These are phyloP conservation scores for Eristalis pertinax DNA, from an alignment of 2,888 invertebrate species.

Conservation along the genomic window DNA sequence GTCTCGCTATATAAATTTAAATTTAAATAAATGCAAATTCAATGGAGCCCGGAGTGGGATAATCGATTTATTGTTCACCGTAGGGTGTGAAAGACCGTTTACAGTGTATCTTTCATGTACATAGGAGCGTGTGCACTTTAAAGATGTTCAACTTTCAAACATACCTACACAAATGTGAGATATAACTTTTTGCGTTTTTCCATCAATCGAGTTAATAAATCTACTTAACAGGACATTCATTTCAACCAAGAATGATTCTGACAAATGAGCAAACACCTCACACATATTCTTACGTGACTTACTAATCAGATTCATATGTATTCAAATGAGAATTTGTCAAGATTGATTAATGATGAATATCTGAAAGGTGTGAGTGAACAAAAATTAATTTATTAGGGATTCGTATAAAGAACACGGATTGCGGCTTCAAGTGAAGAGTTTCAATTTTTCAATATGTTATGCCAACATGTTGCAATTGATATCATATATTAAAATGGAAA, in stretches of 20 bases:
- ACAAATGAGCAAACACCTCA: constrained; percentile 57
- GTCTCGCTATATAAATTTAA: constrained; percentile 68
- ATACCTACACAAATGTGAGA: neutral
- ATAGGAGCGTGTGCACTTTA: constrained; percentile 26
- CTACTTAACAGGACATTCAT: constrained; percentile 30
- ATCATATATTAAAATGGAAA: constrained; percentile 48
- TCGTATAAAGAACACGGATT: neutral
- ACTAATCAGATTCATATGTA: constrained; percentile 58
- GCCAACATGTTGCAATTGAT: constrained; percentile 38
- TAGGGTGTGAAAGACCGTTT: constrained; percentile 32
- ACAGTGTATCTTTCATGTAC: constrained; percentile 30
- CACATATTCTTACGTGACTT: constrained; percentile 62
- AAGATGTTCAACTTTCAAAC: constrained; percentile 45
- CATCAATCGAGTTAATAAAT: constrained; percentile 2
- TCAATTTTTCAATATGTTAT: constrained; percentile 6
- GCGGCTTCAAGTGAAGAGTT: neutral
- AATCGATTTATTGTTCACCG: constrained; percentile 68
- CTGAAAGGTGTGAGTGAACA: constrained; percentile 36
- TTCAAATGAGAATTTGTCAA: constrained; percentile 66
- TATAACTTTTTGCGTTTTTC: constrained; percentile 3
- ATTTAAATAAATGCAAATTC: constrained; percentile 72
- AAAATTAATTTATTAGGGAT: constrained; percentile 51
- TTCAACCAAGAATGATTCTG: constrained; percentile 31
- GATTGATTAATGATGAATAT: constrained; percentile 63
- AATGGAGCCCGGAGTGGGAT: constrained; percentile 54